A percentile compares a stretch with the other conserved stretches of the same genome.
Conservation (phyloP, 2,797 vertebrate species). For the Notoglanidium macrostoma region DNA sequence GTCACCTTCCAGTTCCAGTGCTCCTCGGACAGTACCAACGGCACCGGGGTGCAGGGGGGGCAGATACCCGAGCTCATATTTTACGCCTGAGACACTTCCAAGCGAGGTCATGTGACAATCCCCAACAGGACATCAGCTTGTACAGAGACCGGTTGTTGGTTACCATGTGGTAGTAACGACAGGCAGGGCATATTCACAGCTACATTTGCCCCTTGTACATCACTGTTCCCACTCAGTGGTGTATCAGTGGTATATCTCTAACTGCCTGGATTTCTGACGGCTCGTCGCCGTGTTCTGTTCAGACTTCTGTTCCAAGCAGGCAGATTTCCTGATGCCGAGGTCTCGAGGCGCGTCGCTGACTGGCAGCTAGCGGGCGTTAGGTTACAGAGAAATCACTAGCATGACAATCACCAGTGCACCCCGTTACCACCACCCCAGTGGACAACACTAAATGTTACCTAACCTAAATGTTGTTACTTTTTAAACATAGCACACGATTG, state of each 20-base stretch:
- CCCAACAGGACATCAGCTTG: not conserved
- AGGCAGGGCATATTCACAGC: not conserved
- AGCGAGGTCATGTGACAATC: not conserved
- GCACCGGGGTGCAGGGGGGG: constrained; percentile 95
- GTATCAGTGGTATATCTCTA: not conserved
- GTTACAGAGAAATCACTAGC: not conserved
- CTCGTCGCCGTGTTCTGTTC: not conserved
- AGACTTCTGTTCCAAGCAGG: not conserved
- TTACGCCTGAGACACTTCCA: constrained; percentile 82
- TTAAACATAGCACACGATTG: constrained; percentile 15
- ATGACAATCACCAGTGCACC: constrained; percentile 13
- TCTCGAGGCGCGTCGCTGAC: too few species aligned
- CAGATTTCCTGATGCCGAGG: not conserved
- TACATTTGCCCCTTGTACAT: not conserved
- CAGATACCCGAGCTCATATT: constrained; percentile 98
- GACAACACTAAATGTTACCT: too few species aligned
- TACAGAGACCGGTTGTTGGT: not conserved
- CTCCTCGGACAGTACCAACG: constrained; percentile 97
- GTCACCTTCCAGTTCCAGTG: constrained; percentile 99
- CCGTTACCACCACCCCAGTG: not conserved
- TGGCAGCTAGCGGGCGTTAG: not conserved
- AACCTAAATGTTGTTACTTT: not conserved
- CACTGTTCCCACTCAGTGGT: not conserved
- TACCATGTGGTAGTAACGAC: not conserved
- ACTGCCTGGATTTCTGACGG: not conserved